Conservation (phyloP, 2,888 invertebrate species). For the Stictocephala bisonia region DNA sequence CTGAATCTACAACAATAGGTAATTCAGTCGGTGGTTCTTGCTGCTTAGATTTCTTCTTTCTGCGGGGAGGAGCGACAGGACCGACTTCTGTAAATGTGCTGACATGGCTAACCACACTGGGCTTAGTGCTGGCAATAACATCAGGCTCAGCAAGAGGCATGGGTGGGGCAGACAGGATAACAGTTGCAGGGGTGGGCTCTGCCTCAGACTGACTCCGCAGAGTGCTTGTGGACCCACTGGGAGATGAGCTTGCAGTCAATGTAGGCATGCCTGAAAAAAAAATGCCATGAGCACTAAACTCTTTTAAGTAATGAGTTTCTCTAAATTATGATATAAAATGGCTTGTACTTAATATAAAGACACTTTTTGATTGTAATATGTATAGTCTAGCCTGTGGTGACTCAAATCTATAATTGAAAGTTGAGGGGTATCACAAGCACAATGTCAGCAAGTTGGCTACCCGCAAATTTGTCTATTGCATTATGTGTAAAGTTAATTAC, state of each 20-base stretch:
- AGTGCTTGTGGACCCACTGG: conserved; percentile 59
- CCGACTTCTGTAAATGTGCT: conserved; percentile 59
- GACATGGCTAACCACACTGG: conserved; percentile 61
- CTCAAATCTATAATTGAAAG: no score
- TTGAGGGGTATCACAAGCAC: no score
- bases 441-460: no score
- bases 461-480: no score
- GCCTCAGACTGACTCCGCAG: conserved; percentile 52
- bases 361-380: no score
- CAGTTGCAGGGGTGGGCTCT: neutral
- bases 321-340: no score
- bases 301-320: no score
- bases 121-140: conserved; percentile 91
- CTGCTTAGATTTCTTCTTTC: conserved; percentile 75
- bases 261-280: conserved; percentile 10
- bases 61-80: conserved; percentile 81
- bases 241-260: conserved; percentile 44
- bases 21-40: conserved; percentile 62
- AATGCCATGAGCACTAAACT: no score
- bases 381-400: no score
- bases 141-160: conserved; percentile 79
- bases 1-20: conserved; percentile 22
- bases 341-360: no score
- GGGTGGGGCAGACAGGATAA: neutral
- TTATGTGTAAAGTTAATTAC: no score